phyloP scores from a whole-genome alignment of 2,888 invertebrate species.

The Chloromyia formosa region DNA sequence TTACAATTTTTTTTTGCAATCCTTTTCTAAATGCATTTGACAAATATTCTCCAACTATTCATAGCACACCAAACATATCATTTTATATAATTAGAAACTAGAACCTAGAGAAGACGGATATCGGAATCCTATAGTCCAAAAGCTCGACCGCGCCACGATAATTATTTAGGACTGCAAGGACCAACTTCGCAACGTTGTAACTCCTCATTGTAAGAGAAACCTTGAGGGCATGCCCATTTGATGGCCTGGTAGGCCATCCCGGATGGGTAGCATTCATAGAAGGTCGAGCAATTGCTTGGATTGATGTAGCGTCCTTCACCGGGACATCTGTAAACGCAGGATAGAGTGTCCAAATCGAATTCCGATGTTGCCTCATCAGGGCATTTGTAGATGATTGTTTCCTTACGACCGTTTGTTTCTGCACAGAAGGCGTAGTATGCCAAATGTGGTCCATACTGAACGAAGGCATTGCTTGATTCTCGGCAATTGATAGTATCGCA shows the following conservation, averaged over 20 bases:
- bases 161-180: background rate
- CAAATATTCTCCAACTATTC: too few species aligned
- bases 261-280: constrained; percentile 38
- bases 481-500: constrained; percentile 45
- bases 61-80: too few species aligned
- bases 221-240: constrained; percentile 26
- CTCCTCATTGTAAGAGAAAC: constrained; percentile 4
- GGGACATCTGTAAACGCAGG: constrained; percentile 35
- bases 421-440: constrained; percentile 46
- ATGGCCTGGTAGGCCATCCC: background rate
- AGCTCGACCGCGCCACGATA: background rate
- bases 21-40: too few species aligned
- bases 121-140: background rate
- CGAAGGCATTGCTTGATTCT: constrained; percentile 15
- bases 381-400: constrained; percentile 35
- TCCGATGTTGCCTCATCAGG: constrained; percentile 38
- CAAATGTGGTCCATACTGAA: constrained; percentile 38
- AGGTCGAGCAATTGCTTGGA: constrained; percentile 24
- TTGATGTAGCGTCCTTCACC: constrained; percentile 34
- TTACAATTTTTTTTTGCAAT: too few species aligned
- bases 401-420: constrained; percentile 22
- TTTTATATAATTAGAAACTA: too few species aligned
- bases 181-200: constrained; percentile 24
- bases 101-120: too few species aligned
- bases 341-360: constrained; percentile 38